Conservation (phyloP, 1,140 invertebrate genomes). For the Drosophila watanabei region DNA sequence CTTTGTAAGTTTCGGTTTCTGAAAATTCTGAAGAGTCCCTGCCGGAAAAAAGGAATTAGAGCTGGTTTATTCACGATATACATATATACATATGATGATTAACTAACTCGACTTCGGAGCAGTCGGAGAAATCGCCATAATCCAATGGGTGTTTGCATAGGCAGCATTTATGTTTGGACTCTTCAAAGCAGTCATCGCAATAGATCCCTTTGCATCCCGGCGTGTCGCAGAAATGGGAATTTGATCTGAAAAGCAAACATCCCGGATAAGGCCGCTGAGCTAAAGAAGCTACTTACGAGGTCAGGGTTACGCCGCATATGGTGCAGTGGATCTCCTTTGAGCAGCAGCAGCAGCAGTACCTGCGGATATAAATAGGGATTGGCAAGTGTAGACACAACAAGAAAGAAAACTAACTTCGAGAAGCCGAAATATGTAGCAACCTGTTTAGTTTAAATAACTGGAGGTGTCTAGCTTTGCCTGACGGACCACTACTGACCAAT, state of each 20-base stretch:
- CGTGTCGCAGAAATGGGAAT: constrained; percentile 87
- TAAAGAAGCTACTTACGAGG: constrained; percentile 43
- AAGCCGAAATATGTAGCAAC: background rate
- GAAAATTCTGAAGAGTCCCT: constrained; percentile 38
- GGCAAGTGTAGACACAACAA: background rate
- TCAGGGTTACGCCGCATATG: constrained; percentile 72
- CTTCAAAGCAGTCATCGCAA: constrained; percentile 90
- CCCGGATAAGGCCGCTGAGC: background rate
- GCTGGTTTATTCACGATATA: background rate
- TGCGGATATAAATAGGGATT: constrained; percentile 12
- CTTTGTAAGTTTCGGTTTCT: constrained; percentile 13
- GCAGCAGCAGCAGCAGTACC: constrained; percentile 73
- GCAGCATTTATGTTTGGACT: constrained; percentile 91
- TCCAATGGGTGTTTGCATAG: constrained; percentile 91
- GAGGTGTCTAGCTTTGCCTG: background rate
- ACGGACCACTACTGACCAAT: background rate
- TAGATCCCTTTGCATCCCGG: constrained; percentile 90
- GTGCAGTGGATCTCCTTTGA: constrained; percentile 67
- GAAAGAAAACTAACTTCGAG: background rate
- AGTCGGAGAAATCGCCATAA: constrained; percentile 91
- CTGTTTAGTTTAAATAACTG: background rate
- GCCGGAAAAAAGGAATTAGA: background rate
- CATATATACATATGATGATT: background rate
- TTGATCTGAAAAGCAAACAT: constrained; percentile 20
- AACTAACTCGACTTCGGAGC: constrained; percentile 90